Base-by-base conservation (phyloP, 2,797 vertebrate genomes). In the Gastrophryne carolinensis region DNA sequence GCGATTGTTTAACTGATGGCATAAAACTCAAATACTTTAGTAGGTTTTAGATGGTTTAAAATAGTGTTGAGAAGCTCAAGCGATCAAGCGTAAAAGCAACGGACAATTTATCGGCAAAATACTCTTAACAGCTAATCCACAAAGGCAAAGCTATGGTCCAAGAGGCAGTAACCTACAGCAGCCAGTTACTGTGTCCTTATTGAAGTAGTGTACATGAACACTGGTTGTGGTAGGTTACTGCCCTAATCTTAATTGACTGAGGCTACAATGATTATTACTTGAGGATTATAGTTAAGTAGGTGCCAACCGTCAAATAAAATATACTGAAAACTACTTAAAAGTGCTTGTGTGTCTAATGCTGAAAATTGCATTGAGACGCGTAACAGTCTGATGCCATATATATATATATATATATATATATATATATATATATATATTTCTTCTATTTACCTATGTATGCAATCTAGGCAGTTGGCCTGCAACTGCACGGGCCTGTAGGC, bases 401-500 rank as follows among this genome's bases (percentile, higher is more conserved):
- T 27, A 5, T 56, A 26, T 56, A 32, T 53, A 26, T 9, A n/a
- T n/a, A n/a, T n/a, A n/a, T n/a, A n/a, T n/a, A n/a, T n/a, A n/a
- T n/a, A n/a, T n/a, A n/a, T n/a, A n/a, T n/a, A n/a, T n/a, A n/a
- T n/a, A n/a, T n/a, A n/a, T n/a, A n/a, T n/a, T n/a, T 17, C 8
- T 53, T 24, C n/a, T 37, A 54, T 13, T 54, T 34, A 68, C 65
- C 37, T 68, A 68, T 68, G 37, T 35, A 61, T 35, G 3, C 32
- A 37, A 26, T 23, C 21, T 12, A 9, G 12, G 49, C 74, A 92
- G 85, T 88, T 90, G 90, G 87, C 90, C 83, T 80, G 89, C 90
- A 93, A 91, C 89, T 86, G 87, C 82, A 83, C 79, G 79, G 61
- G 82, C 30, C 47, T 54, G 27, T 23, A 47, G 75, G 85, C 76